Conservation (phyloP, 2,888 invertebrate genomes). For the Alcis repandata region DNA sequence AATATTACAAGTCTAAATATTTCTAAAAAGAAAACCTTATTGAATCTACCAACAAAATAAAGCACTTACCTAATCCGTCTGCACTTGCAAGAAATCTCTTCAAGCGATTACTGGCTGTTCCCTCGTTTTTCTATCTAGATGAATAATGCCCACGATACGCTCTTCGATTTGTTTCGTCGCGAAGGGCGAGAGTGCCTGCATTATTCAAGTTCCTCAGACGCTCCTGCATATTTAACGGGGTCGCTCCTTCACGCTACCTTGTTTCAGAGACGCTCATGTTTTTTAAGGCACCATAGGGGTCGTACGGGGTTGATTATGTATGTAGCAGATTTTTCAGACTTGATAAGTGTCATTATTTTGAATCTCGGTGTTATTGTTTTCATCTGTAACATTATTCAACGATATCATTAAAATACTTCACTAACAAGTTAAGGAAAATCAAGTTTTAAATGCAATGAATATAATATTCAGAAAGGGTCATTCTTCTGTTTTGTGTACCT, state of each 20-base stretch:
- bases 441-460: too few relatives aligned
- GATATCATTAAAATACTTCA: not conserved
- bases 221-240: constrained; percentile 65
- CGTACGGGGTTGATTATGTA: not conserved
- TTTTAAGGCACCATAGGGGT: constrained; percentile 18
- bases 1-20: too few relatives aligned
- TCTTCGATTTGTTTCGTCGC: constrained; percentile 30
- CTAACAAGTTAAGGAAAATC: too few relatives aligned
- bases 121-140: constrained; percentile 7
- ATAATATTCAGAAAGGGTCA: too few relatives aligned
- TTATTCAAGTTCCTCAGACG: constrained; percentile 59
- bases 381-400: not conserved
- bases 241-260: constrained; percentile 35
- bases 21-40: not conserved
- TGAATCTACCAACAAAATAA: not conserved
- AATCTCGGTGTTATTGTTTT: not conserved
- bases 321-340: constrained; percentile 3
- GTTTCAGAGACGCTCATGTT: constrained; percentile 23
- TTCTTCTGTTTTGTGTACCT: too few relatives aligned
- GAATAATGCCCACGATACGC: constrained; percentile 14
- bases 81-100: not conserved
- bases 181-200: constrained; percentile 54
- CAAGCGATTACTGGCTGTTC: not conserved
- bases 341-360: not conserved
- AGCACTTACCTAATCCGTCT: not conserved